Conservation (phyloP, 2,797 vertebrate genomes). For the Betta splendens region DNA sequence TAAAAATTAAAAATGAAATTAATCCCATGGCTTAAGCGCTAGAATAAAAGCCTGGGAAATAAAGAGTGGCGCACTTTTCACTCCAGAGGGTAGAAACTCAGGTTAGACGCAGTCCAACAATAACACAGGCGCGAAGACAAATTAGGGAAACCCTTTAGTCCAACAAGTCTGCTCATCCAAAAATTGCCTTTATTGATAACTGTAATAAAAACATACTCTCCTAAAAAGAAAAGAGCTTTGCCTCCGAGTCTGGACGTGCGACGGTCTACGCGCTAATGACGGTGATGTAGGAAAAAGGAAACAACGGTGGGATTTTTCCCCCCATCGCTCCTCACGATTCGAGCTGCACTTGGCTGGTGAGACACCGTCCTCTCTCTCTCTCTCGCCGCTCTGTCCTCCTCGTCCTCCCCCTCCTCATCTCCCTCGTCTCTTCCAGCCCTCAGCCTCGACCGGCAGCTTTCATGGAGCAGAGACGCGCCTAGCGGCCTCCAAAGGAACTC, state of each 20-base stretch:
- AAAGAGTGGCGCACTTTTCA: constrained; percentile 64
- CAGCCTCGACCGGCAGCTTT: constrained; percentile 77
- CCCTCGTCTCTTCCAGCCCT: constrained; percentile 31
- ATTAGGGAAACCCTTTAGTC: constrained; percentile 78
- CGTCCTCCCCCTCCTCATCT: constrained; percentile 40
- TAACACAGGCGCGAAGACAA: constrained; percentile 62
- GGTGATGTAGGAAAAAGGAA: constrained; percentile 58
- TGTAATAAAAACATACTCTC: constrained; percentile 65
- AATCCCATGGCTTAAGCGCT: constrained; percentile 50
- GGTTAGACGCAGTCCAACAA: constrained; percentile 73
- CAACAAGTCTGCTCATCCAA: constrained; percentile 87
- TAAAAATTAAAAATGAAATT: constrained; percentile 10
- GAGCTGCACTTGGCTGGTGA: constrained; percentile 84
- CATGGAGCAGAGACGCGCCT: constrained; percentile 93
- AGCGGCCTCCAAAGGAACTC: constrained; percentile 80
- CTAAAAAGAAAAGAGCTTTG: constrained; percentile 79
- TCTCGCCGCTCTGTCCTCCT: constrained; percentile 79
- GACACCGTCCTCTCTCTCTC: constrained; percentile 82
- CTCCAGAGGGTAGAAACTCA: constrained; percentile 71
- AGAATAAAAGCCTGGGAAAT: constrained; percentile 48
- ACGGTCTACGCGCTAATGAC: constrained; percentile 72
- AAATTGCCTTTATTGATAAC: constrained; percentile 41
- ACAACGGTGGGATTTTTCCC: constrained; percentile 57
- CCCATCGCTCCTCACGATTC: constrained; percentile 80
- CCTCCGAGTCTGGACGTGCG: constrained; percentile 73